These are phyloP conservation scores for Arrhamphus sclerolepis DNA, from an alignment of 2,797 vertebrate species.

Conservation along the genomic window DNA sequence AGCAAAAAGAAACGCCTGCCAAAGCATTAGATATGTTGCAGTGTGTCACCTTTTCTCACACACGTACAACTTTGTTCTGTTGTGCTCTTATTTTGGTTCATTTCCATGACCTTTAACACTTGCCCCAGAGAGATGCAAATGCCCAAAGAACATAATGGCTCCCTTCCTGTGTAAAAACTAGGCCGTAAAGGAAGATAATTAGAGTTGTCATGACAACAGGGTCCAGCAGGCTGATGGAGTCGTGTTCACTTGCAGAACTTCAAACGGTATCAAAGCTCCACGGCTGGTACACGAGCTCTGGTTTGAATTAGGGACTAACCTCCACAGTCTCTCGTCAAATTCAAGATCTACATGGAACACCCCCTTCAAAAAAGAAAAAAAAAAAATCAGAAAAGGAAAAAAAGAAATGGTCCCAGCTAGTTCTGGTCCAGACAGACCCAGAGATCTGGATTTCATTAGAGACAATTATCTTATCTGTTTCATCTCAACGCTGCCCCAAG, in stretches of 20 bases:
- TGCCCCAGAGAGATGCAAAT: constrained; percentile 94
- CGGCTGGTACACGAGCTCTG: constrained; percentile 88
- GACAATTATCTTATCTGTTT: constrained; percentile 99
- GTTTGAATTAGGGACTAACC: constrained; percentile 96
- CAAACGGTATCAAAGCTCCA: constrained; percentile 96
- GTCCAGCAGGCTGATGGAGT: constrained; percentile 91
- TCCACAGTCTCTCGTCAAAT: constrained; percentile 94
- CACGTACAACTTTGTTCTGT: constrained; percentile 32
- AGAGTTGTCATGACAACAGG: constrained; percentile 95
- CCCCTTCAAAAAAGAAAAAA: constrained; percentile 67
- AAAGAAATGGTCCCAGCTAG: constrained; percentile 68
- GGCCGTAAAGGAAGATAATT: constrained; percentile 98
- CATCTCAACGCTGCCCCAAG: constrained; percentile 96
- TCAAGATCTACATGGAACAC: constrained; percentile 89
- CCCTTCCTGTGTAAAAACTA: constrained; percentile 98
- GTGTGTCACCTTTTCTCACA: constrained; percentile 56
- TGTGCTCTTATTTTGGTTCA: constrained; percentile 82
- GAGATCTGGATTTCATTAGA: constrained; percentile 99
- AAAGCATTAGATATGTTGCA: constrained; percentile 38
- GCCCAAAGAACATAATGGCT: constrained; percentile 98
- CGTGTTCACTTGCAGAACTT: constrained; percentile 93
- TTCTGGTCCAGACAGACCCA: constrained; percentile 79
- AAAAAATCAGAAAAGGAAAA: constrained; percentile 27
- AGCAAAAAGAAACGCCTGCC: constrained; percentile 43
- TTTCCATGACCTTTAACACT: constrained; percentile 94